Evolutionary conservation across 2,797 vertebrate genomes (phyloP).

Genomic region (Tapirus indicus): DNA sequence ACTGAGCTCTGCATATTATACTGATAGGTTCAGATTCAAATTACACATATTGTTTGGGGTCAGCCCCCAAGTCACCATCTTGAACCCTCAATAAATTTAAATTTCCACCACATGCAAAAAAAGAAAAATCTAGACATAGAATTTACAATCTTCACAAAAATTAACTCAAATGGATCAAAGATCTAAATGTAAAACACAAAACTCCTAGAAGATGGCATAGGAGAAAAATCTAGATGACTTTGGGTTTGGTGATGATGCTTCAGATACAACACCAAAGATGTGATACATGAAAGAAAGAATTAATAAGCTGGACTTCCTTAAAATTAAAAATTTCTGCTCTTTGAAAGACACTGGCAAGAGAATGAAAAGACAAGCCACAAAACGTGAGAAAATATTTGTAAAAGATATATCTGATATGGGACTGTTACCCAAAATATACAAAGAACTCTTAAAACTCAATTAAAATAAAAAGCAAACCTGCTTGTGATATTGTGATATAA

Average conservation of each 20-base stretch:
- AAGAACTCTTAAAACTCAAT: background rate
- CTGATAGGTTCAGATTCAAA: background rate
- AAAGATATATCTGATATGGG: background rate
- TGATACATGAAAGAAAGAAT: background rate
- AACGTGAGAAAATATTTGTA: background rate
- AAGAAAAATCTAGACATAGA: background rate
- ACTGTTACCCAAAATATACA: background rate
- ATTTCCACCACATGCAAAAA: background rate
- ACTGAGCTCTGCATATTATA: background rate
- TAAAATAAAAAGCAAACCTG: background rate
- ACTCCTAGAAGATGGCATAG: background rate
- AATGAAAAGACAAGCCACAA: background rate
- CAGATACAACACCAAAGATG: background rate
- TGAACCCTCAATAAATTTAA: background rate
- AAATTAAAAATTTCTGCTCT: background rate
- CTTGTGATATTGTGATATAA: background rate
- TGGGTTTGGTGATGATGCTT: background rate
- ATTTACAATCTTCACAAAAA: background rate
- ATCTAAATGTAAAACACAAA: background rate
- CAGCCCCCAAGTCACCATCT: background rate
- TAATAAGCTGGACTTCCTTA: background rate
- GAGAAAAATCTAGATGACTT: background rate
- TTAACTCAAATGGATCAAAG: background rate
- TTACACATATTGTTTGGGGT: background rate
- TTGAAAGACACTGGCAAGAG: background rate